Evolutionary conservation across 2,113 vertebrate genomes (phyloP), one percentile per base, ranked within the genome.

Genomic region (Marmota monax): DNA sequence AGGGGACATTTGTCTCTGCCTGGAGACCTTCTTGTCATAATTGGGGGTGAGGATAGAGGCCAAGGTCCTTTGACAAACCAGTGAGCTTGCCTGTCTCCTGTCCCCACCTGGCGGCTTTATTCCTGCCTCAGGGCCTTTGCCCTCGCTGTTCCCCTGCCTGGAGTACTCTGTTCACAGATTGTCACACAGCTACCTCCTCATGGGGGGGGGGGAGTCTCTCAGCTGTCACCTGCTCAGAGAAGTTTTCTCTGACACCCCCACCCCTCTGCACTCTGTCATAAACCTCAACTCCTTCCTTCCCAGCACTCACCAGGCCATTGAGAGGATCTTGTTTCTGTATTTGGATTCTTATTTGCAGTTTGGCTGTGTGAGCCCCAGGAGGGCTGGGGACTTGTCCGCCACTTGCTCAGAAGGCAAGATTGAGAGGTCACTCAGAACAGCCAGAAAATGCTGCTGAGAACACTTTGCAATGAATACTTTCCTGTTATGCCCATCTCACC

Each of bases 121-220:
- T 34, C n/a, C 84, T 63, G 58, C 93, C 90, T 39, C 90, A 45
- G 70, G 87, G 39, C 69, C 96, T 94, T 93, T 67, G 84, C 70
- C 67, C 29, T 20, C 17, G n/a, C 73, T n/a, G 17, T 22, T 5
- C 23, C 48, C 39, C 58, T 29, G 32, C 67, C 77, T 13, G 1
- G 77, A 23, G 32, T 2, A 17, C 2, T 23, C 45, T 88, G 42
- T 34, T 23, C 48, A 7, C 25, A 70, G 11, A 42, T 32, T 7
- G 3, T 65, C 65, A 16, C 51, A 25, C 4, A 39, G 73, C 12
- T 51, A 4, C 73, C 18, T 32, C 61, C 77, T 86, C 16, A 2
- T 76, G 48, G 39, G 63, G 45, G 82, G 45, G 45, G 45, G 45
- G 45, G 45, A 1, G 45, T 29, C 37, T n/a, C 51, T 85, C 45